Conservation (phyloP, 2,888 invertebrate genomes). For the Blastobasis adustella region DNA sequence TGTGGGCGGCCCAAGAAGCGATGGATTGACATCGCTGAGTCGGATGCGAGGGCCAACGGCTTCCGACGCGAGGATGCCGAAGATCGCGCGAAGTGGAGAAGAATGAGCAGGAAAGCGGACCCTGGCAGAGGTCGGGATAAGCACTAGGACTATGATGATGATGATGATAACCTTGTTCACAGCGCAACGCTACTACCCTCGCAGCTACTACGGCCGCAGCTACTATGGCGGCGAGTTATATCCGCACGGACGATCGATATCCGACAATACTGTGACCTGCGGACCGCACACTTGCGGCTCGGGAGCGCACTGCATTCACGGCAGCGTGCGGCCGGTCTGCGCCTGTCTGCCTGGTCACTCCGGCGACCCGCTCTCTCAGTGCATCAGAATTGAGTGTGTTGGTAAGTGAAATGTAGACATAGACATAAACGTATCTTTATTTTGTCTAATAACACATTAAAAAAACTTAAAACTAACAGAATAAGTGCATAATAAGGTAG, state of each 20-base stretch:
- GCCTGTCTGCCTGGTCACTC: slow-evolving; percentile 86
- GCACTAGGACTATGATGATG: too few species aligned
- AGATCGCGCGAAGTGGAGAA: too few species aligned
- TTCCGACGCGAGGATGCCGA: too few species aligned
- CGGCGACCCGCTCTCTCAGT: slow-evolving; percentile 85
- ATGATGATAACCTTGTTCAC: slow-evolving; percentile 2
- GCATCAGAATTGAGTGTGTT: slow-evolving; percentile 83
- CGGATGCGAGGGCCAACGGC: too few species aligned
- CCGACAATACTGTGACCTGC: slow-evolving; percentile 65
- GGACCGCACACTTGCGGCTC: slow-evolving; percentile 79
- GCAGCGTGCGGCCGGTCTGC: slow-evolving; percentile 85
- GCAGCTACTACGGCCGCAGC: slow-evolving; percentile 43
- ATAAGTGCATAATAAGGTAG: too few species aligned
- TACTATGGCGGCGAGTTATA: slow-evolving; percentile 53
- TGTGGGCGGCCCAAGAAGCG: too few species aligned
- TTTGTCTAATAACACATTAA: too few species aligned
- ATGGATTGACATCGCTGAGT: too few species aligned
- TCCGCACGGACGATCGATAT: slow-evolving; percentile 61
- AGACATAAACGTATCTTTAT: too few species aligned
- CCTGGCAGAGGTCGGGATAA: too few species aligned
- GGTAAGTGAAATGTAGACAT: slow-evolving; percentile 59
- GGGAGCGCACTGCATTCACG: slow-evolving; percentile 79
- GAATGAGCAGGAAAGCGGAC: too few species aligned
- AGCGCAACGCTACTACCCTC: slow-evolving; percentile 57
- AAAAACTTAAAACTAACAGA: too few species aligned